These are phyloP conservation scores for Myodes glareolus DNA, from an alignment of 2,113 vertebrate genomes.

Conservation along the genomic window DNA sequence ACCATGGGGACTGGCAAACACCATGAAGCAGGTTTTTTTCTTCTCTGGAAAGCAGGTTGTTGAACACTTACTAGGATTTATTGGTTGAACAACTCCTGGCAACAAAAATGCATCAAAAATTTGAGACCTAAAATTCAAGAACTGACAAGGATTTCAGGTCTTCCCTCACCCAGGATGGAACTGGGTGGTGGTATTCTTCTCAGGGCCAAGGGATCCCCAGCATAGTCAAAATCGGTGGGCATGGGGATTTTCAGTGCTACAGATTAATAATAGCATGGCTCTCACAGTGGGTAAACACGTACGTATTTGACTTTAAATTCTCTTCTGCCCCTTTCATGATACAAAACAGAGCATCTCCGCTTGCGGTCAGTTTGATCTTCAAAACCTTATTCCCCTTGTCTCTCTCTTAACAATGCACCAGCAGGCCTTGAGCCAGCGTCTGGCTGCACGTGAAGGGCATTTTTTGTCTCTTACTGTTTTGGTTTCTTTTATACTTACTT, in stretches of 20 bases:
- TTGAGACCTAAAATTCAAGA: not conserved
- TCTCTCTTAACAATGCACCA: not conserved
- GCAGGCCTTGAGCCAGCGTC: not conserved
- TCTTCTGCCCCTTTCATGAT: not conserved
- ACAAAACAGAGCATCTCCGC: not conserved
- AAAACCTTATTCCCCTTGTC: not conserved
- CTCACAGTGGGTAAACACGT: not conserved
- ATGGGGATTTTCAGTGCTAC: not conserved
- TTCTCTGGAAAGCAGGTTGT: not conserved
- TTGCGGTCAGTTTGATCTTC: not conserved
- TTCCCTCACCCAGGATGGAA: not conserved
- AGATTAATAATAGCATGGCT: not conserved
- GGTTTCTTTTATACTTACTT: not conserved
- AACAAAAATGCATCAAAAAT: not conserved
- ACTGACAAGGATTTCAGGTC: not conserved
- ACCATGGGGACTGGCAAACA: not conserved
- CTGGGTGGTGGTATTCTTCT: not conserved
- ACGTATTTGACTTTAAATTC: not conserved
- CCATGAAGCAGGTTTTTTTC: too few relatives aligned
- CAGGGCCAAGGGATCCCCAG: not conserved
- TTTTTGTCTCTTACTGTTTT: not conserved
- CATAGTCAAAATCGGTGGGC: not conserved
- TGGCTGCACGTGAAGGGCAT: not conserved
- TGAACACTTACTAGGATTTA: not conserved
- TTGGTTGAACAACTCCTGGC: not conserved